Conservation (phyloP, 2,888 invertebrate species). For the Hyposoter didymator region DNA sequence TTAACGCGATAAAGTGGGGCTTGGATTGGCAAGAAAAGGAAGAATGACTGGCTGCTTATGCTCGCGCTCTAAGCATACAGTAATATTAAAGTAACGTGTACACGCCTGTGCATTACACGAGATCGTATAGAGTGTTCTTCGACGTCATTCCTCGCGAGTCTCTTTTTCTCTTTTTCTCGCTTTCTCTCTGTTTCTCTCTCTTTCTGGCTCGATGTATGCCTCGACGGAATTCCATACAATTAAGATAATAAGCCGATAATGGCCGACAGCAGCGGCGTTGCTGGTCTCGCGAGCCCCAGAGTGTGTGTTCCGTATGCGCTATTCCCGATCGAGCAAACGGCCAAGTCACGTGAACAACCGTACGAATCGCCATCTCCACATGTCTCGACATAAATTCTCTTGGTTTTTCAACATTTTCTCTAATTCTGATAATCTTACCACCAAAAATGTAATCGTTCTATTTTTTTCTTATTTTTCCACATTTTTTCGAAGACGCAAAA, state of each 20-base stretch:
- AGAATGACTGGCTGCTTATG: constrained; percentile 57
- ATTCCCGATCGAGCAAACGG: constrained; percentile 69
- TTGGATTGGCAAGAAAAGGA: constrained; percentile 44
- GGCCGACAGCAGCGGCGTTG: constrained; percentile 62
- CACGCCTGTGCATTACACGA: constrained; percentile 46
- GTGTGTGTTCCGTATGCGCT: constrained; percentile 55
- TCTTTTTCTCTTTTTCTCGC: constrained; percentile 57
- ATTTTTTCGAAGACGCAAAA: background rate
- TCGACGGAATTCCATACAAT: constrained; percentile 70
- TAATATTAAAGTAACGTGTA: constrained; percentile 54
- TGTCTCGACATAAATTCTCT: background rate
- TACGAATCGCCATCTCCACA: constrained; percentile 15
- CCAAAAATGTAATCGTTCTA: background rate
- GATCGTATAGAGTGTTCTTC: constrained; percentile 56
- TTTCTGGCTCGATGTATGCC: constrained; percentile 61
- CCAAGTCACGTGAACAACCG: constrained; percentile 65
- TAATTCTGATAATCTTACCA: background rate
- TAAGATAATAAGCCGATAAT: constrained; percentile 72
- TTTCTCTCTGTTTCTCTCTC: constrained; percentile 66
- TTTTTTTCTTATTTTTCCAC: background rate
- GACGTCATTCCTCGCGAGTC: constrained; percentile 67
- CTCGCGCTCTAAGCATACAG: constrained; percentile 37
- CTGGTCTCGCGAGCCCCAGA: constrained; percentile 62
- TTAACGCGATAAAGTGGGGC: constrained; percentile 49
- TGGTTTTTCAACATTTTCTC: background rate